These are phyloP conservation scores for Rotaria macrura DNA, from an alignment of 2,888 invertebrate species.

Conservation along the genomic window DNA sequence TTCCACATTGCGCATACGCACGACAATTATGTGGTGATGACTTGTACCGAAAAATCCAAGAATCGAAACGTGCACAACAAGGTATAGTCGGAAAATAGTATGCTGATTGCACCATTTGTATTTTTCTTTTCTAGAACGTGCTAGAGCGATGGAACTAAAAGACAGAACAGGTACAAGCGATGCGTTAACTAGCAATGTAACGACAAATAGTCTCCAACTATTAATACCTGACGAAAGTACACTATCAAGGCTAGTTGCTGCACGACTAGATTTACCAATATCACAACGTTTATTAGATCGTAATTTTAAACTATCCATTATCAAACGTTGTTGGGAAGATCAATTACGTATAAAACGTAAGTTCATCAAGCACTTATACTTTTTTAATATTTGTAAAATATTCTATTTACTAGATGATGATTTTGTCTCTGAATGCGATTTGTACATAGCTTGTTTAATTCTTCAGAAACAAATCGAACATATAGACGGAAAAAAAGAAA, in stretches of 20 bases:
- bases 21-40: neutral
- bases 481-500: neutral
- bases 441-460: neutral
- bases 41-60: neutral
- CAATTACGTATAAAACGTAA: neutral
- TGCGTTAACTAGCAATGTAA: neutral
- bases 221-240: neutral
- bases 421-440: neutral
- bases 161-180: neutral
- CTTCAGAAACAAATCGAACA: neutral
- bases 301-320: neutral
- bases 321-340: neutral
- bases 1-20: conserved; percentile 2
- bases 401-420: neutral
- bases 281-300: neutral
- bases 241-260: neutral
- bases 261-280: neutral
- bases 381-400: too few species aligned
- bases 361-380: neutral
- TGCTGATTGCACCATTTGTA: too few species aligned
- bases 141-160: neutral
- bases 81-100: neutral
- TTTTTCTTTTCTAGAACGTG: neutral
- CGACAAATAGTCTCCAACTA: neutral
- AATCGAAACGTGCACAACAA: neutral